phyloP scores from a whole-genome alignment of 2,113 vertebrate genomes.

The Leptobrachium ailaonicum region DNA sequence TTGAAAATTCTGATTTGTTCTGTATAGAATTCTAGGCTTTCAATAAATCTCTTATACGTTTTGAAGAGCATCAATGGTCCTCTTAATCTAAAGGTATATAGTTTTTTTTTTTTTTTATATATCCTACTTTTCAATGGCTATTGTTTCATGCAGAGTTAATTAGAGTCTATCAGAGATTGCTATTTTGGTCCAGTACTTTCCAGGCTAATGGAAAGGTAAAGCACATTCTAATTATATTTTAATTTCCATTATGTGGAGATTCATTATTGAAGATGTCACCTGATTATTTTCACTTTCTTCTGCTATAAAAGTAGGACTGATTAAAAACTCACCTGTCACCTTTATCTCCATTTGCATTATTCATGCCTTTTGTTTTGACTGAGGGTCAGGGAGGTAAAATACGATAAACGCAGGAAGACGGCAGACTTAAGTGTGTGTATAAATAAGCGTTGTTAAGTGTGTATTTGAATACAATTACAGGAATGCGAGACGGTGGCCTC shows the following conservation, averaged over 20 bases:
- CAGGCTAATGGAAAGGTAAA: conserved; percentile 7
- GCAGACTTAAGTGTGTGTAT: conserved; percentile 1
- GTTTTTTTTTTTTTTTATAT: conserved; percentile 8
- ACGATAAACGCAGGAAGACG: neutral
- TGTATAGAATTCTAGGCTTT: neutral
- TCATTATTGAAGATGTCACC: neutral
- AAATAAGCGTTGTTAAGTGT: conserved; percentile 20
- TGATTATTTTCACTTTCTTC: conserved; percentile 9
- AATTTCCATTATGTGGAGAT: conserved; percentile 2
- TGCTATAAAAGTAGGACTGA: conserved; percentile 7
- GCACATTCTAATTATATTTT: conserved; percentile 4
- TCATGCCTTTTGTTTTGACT: conserved; percentile 18
- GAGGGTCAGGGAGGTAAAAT: neutral
- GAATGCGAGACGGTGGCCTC: conserved; percentile 84
- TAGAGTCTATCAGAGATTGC: neutral
- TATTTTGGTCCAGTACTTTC: neutral
- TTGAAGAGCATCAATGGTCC: neutral
- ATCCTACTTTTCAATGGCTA: neutral
- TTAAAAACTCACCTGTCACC: conserved; percentile 7
- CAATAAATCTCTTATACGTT: neutral
- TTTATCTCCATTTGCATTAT: conserved; percentile 19
- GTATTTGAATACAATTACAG: conserved; percentile 55
- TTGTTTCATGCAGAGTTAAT: conserved; percentile 2
- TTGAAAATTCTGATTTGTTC: too few species aligned
- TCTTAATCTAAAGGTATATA: neutral